These are phyloP conservation scores for Ceyx melanurus DNA, from an alignment of 2,113 vertebrate species.

Conservation along the genomic window DNA sequence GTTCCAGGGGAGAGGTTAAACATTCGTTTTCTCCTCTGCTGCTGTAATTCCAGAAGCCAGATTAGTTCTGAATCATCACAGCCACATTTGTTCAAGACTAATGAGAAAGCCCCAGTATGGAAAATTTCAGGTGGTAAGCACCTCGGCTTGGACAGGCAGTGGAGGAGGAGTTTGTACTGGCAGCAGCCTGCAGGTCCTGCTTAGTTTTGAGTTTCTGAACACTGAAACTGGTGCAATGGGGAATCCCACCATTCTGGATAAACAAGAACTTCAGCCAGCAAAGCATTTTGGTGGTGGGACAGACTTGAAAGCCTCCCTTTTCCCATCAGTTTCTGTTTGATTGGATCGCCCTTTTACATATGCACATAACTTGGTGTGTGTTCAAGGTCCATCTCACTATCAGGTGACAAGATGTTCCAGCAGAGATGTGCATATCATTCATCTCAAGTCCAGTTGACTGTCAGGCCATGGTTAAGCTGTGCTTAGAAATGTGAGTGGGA, in stretches of 20 bases:
- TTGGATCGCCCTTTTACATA: background rate
- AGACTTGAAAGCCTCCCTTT: background rate
- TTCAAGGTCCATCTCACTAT: background rate
- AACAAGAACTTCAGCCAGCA: background rate
- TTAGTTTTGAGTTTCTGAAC: slow-evolving; percentile 11
- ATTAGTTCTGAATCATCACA: slow-evolving; percentile 61
- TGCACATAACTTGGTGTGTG: background rate
- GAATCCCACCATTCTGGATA: background rate
- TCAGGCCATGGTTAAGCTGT: accelerated
- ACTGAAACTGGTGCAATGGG: background rate
- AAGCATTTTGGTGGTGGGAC: background rate
- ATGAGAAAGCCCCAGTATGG: slow-evolving; percentile 51
- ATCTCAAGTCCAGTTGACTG: background rate
- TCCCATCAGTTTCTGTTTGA: background rate
- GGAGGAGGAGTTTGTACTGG: background rate
- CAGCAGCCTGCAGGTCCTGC: background rate
- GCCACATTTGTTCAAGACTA: slow-evolving; percentile 63
- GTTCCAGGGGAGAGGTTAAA: slow-evolving; percentile 53
- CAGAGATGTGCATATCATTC: accelerated
- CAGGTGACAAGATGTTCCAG: background rate
- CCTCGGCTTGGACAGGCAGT: slow-evolving; percentile 2
- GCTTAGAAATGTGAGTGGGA: background rate
- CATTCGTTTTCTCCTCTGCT: slow-evolving; percentile 53
- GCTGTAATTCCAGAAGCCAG: slow-evolving; percentile 65
- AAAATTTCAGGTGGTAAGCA: slow-evolving; percentile 36